Evolutionary conservation across 2,888 invertebrate species (phyloP).

Genomic region (Ichneumoninae sp.): DNA sequence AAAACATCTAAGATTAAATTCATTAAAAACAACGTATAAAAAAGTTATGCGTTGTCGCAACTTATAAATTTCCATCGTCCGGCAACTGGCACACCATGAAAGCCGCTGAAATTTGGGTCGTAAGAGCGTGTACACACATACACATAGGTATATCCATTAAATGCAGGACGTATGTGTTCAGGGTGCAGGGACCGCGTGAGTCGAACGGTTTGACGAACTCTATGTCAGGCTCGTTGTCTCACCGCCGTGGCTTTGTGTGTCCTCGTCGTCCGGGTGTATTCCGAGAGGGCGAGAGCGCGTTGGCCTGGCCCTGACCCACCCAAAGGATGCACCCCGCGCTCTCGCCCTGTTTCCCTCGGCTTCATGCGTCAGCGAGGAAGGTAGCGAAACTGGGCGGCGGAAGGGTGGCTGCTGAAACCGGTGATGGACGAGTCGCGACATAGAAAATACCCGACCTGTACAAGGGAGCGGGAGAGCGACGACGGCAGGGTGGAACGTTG

Average conservation of each 20-base stretch:
- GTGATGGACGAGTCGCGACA: constrained; percentile 62
- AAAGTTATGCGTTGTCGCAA: not conserved
- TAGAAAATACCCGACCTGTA: constrained; percentile 61
- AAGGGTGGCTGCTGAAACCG: constrained; percentile 58
- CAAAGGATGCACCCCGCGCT: constrained; percentile 80
- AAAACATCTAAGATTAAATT: too few relatives aligned
- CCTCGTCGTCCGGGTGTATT: constrained; percentile 18
- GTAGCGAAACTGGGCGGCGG: constrained; percentile 63
- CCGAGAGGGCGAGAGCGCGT: constrained; percentile 41
- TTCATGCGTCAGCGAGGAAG: constrained; percentile 41
- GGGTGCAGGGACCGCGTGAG: constrained; percentile 75
- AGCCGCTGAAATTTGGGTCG: not conserved
- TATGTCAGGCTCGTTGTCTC: constrained; percentile 30
- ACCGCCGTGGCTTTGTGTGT: constrained; percentile 9
- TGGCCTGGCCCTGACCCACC: constrained; percentile 82
- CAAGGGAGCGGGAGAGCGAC: constrained; percentile 63
- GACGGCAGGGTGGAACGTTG: constrained; percentile 50
- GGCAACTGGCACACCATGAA: not conserved
- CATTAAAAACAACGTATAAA: too few relatives aligned
- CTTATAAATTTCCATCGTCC: not conserved
- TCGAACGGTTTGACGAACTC: constrained; percentile 76
- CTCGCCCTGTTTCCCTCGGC: constrained; percentile 37
- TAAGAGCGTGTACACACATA: not conserved
- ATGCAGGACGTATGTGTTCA: constrained; percentile 38
- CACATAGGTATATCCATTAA: constrained; percentile 8